A percentile compares a stretch with the other conserved stretches of the same genome.
Evolutionary conservation across 1,140 invertebrate genomes (phyloP).

Genomic region (Halyomorpha halys): DNA sequence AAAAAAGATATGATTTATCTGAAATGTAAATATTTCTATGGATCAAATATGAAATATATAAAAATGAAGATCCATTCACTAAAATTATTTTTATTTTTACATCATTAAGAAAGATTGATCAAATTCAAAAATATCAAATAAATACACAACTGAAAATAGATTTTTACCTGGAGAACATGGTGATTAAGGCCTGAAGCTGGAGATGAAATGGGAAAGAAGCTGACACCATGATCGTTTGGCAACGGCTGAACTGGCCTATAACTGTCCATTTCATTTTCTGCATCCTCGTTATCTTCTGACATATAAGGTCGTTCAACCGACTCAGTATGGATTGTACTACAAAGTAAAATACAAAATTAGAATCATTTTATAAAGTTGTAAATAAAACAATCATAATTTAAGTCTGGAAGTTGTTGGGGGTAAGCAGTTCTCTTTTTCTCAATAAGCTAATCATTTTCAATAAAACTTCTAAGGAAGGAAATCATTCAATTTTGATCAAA

Average conservation of each 20-base stretch:
- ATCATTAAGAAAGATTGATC: no score
- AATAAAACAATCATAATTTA: not conserved
- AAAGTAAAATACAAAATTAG: not conserved
- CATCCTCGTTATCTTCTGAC: conserved; percentile 44
- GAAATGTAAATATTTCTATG: no score
- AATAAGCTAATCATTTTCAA: no score
- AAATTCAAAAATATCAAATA: no score
- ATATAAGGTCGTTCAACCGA: conserved; percentile 42
- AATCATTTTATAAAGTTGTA: not conserved
- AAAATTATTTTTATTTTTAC: no score
- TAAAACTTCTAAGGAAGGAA: no score
- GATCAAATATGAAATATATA: no score
- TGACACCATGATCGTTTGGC: conserved; percentile 75
- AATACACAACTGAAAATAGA: conserved; percentile 22
- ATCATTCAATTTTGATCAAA: no score
- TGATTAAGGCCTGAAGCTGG: conserved; percentile 57
- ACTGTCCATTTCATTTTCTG: conserved; percentile 58
- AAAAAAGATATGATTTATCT: no score
- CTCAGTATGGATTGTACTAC: conserved; percentile 22
- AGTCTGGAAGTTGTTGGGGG: no score
- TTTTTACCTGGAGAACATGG: conserved; percentile 59
- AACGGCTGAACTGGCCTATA: conserved; percentile 79
- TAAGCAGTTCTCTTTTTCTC: no score
- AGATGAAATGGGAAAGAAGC: conserved; percentile 60
- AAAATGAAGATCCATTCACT: no score